These are phyloP conservation scores for Sciurus vulgaris DNA, from an alignment of 2,797 vertebrate genomes.

Conservation along the genomic window DNA sequence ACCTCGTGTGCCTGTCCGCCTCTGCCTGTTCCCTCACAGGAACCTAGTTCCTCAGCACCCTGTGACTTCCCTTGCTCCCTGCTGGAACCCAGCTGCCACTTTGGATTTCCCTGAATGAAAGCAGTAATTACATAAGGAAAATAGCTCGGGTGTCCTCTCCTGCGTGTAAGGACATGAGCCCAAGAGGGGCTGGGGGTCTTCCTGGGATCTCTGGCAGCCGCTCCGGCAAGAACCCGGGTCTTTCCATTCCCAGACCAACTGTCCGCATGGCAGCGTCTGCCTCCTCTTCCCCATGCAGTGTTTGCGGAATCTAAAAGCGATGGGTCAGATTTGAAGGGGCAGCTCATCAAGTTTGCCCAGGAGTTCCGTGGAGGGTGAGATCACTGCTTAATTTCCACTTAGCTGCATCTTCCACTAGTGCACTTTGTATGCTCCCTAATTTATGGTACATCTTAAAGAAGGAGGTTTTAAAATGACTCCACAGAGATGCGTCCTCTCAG, in stretches of 20 bases:
- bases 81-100: neutral
- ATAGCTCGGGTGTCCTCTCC: neutral
- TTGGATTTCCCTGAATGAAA: neutral
- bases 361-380: neutral
- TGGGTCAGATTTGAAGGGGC: fast-evolving
- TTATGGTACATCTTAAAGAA: neutral
- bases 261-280: neutral
- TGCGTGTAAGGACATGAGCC: neutral
- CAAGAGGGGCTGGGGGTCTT: neutral
- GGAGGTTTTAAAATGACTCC: neutral
- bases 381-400: neutral
- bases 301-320: neutral
- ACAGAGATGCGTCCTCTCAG: neutral
- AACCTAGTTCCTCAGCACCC: fast-evolving
- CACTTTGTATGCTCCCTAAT: neutral
- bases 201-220: too few relatives aligned
- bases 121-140: too few relatives aligned
- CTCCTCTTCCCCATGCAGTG: neutral
- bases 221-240: neutral
- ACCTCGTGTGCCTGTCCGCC: fast-evolving
- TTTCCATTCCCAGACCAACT: fast-evolving
- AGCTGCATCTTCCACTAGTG: neutral
- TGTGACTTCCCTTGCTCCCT: fast-evolving
- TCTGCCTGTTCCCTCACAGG: too few relatives aligned
- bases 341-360: neutral